Evolutionary conservation across 2,113 vertebrate genomes (phyloP).

Genomic region (Ia io): DNA sequence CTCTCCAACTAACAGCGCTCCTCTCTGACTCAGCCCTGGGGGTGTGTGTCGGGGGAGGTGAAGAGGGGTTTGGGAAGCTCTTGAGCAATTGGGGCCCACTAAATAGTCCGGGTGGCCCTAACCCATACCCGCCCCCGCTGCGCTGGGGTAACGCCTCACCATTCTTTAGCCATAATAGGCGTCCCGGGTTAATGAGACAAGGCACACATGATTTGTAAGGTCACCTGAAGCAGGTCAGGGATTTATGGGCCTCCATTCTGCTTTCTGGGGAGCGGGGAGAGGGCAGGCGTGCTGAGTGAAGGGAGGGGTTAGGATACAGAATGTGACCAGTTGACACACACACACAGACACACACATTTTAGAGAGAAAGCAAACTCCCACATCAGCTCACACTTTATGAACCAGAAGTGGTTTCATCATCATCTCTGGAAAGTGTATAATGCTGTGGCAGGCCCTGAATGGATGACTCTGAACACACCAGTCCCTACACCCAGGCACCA

Average conservation of each 20-base stretch:
- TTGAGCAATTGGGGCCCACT: background rate
- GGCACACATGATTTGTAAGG: constrained; percentile 19
- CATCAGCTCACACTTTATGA: constrained; percentile 37
- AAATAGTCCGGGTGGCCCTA: fast-evolving
- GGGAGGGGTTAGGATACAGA: constrained; percentile 19
- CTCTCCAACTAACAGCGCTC: background rate
- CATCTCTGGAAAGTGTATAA: background rate
- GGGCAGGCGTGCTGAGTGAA: background rate
- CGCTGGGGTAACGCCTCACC: fast-evolving
- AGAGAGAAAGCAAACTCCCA: constrained; percentile 4
- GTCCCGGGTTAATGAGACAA: background rate
- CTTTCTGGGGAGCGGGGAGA: constrained; percentile 39
- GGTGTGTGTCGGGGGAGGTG: too few relatives aligned
- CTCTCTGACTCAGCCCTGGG: too few relatives aligned
- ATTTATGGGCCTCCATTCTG: constrained; percentile 48
- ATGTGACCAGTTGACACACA: background rate
- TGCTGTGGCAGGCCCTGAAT: background rate
- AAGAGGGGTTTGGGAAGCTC: background rate
- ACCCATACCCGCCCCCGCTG: fast-evolving
- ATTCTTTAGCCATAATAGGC: constrained; percentile 39
- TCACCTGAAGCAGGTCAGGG: constrained; percentile 43
- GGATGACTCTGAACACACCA: background rate
- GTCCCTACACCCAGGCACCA: too few relatives aligned
- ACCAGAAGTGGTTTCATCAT: constrained; percentile 25
- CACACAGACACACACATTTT: background rate